Conservation (phyloP, 1,140 invertebrate species). For the Pogonomyrmex californicus region DNA sequence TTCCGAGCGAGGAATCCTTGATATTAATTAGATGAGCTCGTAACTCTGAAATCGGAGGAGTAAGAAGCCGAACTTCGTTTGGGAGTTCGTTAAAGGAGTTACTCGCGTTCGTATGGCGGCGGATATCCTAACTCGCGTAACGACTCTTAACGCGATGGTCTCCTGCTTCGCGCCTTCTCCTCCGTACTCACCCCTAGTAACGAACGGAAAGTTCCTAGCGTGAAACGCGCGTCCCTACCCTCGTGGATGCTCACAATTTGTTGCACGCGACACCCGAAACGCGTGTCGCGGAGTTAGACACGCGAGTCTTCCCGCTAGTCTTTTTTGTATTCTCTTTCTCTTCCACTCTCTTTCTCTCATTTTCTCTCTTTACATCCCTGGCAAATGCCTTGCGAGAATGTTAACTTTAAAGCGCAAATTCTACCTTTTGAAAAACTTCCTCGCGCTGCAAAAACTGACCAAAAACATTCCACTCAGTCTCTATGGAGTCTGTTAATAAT, state of each 20-base stretch:
- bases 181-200: not conserved
- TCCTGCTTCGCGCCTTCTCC: not conserved
- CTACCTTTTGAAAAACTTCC: conserved; percentile 8
- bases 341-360: not conserved
- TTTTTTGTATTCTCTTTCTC: not conserved
- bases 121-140: conserved; percentile 76
- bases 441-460: not conserved
- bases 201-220: conserved; percentile 64
- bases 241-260: conserved; percentile 72
- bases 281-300: conserved; percentile 63
- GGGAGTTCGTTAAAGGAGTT: conserved; percentile 76
- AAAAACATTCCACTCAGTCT: conserved; percentile 1
- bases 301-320: conserved; percentile 37
- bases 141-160: conserved; percentile 76
- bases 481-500: not conserved
- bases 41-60: conserved; percentile 74
- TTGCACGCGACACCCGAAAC: conserved; percentile 71
- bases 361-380: not conserved
- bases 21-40: conserved; percentile 72
- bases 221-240: conserved; percentile 60
- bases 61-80: conserved; percentile 74
- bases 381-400: not conserved
- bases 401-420: conserved; percentile 12
- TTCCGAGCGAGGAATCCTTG: conserved; percentile 65
- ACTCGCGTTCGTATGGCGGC: conserved; percentile 69